Base-by-base conservation (phyloP, 2,797 vertebrate species). In the Thaleichthys pacificus region DNA sequence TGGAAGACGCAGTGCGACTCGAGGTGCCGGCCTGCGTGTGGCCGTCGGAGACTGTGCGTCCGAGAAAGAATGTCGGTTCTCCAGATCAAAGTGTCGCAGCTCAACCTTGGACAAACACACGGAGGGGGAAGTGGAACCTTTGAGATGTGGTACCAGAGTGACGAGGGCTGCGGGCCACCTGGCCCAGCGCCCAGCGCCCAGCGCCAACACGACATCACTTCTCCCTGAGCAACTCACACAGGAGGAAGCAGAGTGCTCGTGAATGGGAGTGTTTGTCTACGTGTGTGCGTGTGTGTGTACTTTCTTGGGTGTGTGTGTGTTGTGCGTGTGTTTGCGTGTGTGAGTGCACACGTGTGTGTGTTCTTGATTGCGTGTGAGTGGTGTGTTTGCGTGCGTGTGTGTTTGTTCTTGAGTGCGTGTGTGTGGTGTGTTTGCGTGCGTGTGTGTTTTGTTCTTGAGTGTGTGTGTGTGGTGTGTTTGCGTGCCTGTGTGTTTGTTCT, bases 181-280 rank as follows among this genome's bases (percentile, higher is more conserved):
- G 86, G 24, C 24, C 24, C 24, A 24, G 69, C 77, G 86, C 85
- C 88, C n/a, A n/a, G n/a, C n/a, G 24, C 24, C 24, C 24, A 24
- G 69, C 77, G 86, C 85, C 88, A 89, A 83, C 80, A 87, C 84
- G 83, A 81, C 84, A 86, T 86, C 79, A 83, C 83, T 84, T 87
- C 85, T 89, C 84, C 87, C 85, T 73, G 69, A 42, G 5, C 77
- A 84, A 85, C 86, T 84, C 74, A 78, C 80, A 38, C 73, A 73
- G 83, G 42, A 77, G 78, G 76, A 76, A 79, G 81, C 76, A 69
- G 15, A 56, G 84, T 82, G 82, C 78, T 58, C 26, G 70, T 77
- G 70, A 74, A 66, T 72, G 22, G 61, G 35, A 60, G 62, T 62
- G 65, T 21, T 56, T 68, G 71, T 30, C 26, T 74, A 54, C 32